Evolutionary conservation across 2,888 invertebrate genomes (phyloP), one percentile per base, ranked within the genome.

Genomic region (Hydroisotoma schaefferi): DNA sequence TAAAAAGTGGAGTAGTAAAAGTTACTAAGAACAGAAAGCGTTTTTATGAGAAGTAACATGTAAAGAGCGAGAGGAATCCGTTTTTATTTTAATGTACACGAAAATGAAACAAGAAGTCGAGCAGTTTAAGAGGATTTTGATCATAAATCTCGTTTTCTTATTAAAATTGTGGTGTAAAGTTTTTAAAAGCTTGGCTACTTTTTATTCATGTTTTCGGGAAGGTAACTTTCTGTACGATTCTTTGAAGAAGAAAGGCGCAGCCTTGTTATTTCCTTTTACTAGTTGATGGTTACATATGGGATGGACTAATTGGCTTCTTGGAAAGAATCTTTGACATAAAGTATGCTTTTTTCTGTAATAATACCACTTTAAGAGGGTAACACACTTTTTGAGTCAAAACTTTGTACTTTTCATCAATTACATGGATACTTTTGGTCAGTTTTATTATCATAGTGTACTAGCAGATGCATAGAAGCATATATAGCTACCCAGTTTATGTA

Each of bases 141-240:
- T 49, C 26, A 15, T 27, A 49, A 46, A 49, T 49, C 26, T 27
- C 49, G 28, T 49, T 49, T 49, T 27, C 10, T 49, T 49, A 49
- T 27, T 49, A 49, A 49, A 49, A 49, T 27, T 25, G 49, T 27
- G 49, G 49, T 49, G 49, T 49, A 49, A 49, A 49, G 8, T 40
- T 28, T 47, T 18, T 49, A 49, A 46, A 46, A 46, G 18, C 46
- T 26, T 15, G 15, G 10, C 15, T 10, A 33, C 33, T 10, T 15
- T 33, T 33, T 33, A 10, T 33, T 15, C 10, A 15, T 33, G 33
- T 10, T 15, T 33, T 10, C 33, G 33, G 10, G 33, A 10, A 46
- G 46, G 23, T 46, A 15, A 46, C 23, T 22, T 22, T 46, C 46
- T 4, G 23, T 26, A 46, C 26, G 8, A 20, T 5, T 46, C 5